Percentiles rank a stretch among this genome's conserved stretches.
Evolutionary conservation across 2,888 invertebrate genomes (phyloP).

Genomic region (Aleiodes leptofemur): DNA sequence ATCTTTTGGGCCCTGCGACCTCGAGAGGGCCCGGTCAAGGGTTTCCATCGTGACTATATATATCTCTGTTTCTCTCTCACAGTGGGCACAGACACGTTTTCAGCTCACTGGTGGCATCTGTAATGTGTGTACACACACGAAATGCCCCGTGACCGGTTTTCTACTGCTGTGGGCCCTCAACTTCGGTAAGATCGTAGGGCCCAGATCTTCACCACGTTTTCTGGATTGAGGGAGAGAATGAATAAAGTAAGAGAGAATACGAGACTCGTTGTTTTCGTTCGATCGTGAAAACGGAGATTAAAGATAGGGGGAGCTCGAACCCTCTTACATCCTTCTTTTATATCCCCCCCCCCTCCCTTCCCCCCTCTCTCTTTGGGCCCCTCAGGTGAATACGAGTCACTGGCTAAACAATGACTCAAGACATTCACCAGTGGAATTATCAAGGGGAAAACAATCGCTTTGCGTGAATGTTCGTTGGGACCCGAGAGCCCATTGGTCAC

Average conservation of each 20-base stretch:
- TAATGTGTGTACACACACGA: conserved; percentile 54
- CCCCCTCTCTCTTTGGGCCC: conserved; percentile 31
- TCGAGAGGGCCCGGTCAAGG: conserved; percentile 45
- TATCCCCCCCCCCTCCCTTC: conserved; percentile 30
- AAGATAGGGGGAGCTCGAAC: conserved; percentile 32
- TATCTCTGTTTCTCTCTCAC: neutral
- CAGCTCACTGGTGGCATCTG: conserved; percentile 50
- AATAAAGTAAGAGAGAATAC: neutral
- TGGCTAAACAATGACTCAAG: conserved; percentile 40
- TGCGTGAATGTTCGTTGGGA: too few species aligned
- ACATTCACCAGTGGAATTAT: conserved; percentile 7
- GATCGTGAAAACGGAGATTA: conserved; percentile 54
- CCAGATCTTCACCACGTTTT: conserved; percentile 24
- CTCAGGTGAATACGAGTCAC: conserved; percentile 10
- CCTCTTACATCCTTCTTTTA: conserved; percentile 23
- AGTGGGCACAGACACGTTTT: conserved; percentile 22
- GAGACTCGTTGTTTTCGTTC: conserved; percentile 47
- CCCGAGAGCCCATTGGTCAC: too few species aligned
- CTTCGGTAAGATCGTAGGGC: conserved; percentile 42
- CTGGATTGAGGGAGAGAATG: neutral
- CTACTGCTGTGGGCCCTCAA: conserved; percentile 29
- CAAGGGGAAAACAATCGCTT: neutral
- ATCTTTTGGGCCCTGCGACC: conserved; percentile 39
- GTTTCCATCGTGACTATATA: conserved; percentile 33
- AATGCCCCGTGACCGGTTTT: conserved; percentile 70